Evolutionary conservation across 2,113 vertebrate species (phyloP).

Genomic region (Isichthys henryi): DNA sequence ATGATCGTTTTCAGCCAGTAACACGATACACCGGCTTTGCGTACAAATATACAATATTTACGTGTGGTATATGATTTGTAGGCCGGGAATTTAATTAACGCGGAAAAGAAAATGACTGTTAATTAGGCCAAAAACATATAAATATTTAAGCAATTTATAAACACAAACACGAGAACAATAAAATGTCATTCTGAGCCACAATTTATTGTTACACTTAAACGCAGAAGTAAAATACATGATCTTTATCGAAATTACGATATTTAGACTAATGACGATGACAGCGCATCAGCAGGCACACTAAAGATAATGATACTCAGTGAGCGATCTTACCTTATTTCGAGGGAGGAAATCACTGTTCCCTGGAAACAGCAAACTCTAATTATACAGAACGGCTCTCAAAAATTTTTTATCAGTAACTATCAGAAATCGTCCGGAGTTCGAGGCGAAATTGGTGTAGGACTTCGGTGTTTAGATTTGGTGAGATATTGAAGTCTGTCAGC

Average conservation of each 20-base stretch:
- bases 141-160: neutral
- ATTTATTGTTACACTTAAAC: neutral
- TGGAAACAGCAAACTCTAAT: conserved; percentile 4
- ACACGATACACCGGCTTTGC: neutral
- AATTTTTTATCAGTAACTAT: neutral
- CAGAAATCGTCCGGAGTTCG: conserved; percentile 6
- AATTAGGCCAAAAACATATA: neutral
- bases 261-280: neutral
- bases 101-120: neutral
- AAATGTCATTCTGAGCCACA: neutral
- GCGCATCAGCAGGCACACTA: neutral
- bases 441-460: neutral
- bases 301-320: neutral
- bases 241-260: neutral
- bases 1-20: neutral
- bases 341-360: conserved; percentile 14
- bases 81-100: conserved; percentile 2
- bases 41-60: conserved; percentile 2
- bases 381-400: neutral
- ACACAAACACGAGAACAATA: neutral
- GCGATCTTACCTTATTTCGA: conserved; percentile 20
- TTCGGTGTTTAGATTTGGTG: conserved; percentile 13
- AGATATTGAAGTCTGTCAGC: conserved; percentile 8
- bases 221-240: neutral
- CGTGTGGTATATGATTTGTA: neutral